Percentiles rank a stretch among this genome's conserved stretches.
Evolutionary conservation across 2,888 invertebrate species (phyloP).

Genomic region (Phyto melanocephala): DNA sequence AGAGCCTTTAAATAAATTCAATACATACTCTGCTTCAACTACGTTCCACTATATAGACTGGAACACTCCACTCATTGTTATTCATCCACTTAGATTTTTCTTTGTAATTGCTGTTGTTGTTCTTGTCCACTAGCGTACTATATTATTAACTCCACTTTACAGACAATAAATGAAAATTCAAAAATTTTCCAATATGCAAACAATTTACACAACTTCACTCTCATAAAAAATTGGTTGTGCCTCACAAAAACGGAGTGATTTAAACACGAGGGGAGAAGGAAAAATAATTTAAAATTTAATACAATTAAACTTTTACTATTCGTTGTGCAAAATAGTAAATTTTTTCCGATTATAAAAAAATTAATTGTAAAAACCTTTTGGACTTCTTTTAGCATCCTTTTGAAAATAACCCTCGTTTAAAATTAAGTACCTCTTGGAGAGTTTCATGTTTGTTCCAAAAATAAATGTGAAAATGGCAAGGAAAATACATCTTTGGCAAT

Average conservation of each 20-base stretch:
- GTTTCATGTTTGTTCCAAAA: background rate
- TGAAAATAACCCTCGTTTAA: background rate
- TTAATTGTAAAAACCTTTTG: too few relatives aligned
- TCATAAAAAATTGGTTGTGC: background rate
- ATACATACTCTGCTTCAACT: slow-evolving; percentile 13
- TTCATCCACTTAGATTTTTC: background rate
- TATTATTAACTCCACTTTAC: slow-evolving; percentile 50
- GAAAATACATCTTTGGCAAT: background rate
- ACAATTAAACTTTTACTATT: too few relatives aligned
- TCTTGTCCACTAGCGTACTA: slow-evolving; percentile 25
- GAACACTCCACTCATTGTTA: slow-evolving; percentile 31
- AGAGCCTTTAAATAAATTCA: slow-evolving; percentile 7
- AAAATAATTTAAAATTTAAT: too few relatives aligned
- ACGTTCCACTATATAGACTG: slow-evolving; percentile 5
- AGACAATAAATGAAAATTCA: slow-evolving; percentile 61
- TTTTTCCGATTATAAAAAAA: too few relatives aligned
- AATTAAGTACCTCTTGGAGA: too few relatives aligned
- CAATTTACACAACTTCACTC: slow-evolving; percentile 37
- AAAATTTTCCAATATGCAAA: slow-evolving; percentile 62
- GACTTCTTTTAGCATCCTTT: too few relatives aligned
- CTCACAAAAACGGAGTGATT: background rate
- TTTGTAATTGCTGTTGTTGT: background rate
- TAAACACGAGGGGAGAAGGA: background rate
- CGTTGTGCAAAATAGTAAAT: too few relatives aligned
- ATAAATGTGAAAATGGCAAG: slow-evolving; percentile 1